Percentiles rank a stretch among this genome's conserved stretches.
Evolutionary conservation across 2,797 vertebrate species (phyloP).

Genomic region (Dermochelys coriacea): DNA sequence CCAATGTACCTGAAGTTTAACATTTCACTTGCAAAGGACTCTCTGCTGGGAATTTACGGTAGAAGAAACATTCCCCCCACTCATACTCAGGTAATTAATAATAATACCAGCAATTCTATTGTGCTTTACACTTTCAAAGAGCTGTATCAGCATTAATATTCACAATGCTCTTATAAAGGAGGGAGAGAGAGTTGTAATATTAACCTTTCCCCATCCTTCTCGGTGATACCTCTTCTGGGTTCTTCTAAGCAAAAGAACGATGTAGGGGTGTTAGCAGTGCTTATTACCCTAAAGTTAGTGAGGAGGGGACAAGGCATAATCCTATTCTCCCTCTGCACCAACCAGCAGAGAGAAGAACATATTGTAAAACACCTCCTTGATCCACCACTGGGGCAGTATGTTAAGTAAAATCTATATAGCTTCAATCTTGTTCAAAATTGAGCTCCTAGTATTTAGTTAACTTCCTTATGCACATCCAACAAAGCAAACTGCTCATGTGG

Average conservation of each 20-base stretch:
- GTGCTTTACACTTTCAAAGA: neutral
- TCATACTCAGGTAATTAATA: slow-evolving; percentile 91
- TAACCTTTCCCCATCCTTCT: neutral
- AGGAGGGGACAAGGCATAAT: neutral
- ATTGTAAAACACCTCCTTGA: neutral
- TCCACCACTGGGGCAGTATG: no score
- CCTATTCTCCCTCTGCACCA: accelerated
- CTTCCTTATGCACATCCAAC: neutral
- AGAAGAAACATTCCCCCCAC: slow-evolving; percentile 96
- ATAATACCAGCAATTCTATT: neutral
- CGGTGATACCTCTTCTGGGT: no score
- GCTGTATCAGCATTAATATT: neutral
- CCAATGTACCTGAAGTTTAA: slow-evolving; percentile 96
- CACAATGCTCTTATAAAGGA: accelerated
- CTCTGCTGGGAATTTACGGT: slow-evolving; percentile 94
- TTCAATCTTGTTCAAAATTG: neutral
- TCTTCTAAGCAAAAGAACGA: neutral
- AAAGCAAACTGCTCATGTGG: neutral
- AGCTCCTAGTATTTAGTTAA: neutral
- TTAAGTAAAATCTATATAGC: neutral
- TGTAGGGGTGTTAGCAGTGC: neutral
- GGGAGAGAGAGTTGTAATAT: neutral
- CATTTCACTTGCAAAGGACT: slow-evolving; percentile 93
- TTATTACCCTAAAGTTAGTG: neutral
- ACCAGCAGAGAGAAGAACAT: neutral